Conservation (phyloP, 2,113 vertebrate species). For the Tachycineta bicolor region DNA sequence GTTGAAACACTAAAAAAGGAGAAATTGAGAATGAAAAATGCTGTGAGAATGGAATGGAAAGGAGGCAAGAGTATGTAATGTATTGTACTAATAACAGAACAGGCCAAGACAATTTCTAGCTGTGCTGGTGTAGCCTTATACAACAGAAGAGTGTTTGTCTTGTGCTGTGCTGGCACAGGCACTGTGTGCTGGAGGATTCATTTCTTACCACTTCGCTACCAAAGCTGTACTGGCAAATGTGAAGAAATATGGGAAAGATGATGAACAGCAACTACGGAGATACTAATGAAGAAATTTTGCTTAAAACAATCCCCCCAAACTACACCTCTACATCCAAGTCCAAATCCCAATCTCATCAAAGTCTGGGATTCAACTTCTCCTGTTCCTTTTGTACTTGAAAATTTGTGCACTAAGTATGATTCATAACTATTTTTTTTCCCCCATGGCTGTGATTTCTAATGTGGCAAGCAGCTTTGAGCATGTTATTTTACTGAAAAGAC, state of each 20-base stretch:
- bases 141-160: background rate
- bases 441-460: background rate
- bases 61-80: background rate
- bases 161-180: background rate
- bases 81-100: background rate
- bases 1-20: background rate
- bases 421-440: background rate
- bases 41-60: background rate
- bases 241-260: background rate
- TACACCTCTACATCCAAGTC: background rate
- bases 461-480: background rate
- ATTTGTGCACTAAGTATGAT: background rate
- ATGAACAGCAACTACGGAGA: background rate
- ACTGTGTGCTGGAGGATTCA: background rate
- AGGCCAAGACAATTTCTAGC: background rate
- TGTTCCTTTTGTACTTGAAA: background rate
- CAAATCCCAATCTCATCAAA: background rate
- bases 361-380: background rate
- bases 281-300: background rate
- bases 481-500: background rate
- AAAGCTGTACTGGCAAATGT: background rate
- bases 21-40: background rate
- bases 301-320: background rate
- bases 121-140: background rate
- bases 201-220: background rate